A percentile compares a stretch with the other conserved stretches of the same genome.
Conservation (phyloP, 2,113 vertebrate species). For the Cyprinodon tularosa region DNA sequence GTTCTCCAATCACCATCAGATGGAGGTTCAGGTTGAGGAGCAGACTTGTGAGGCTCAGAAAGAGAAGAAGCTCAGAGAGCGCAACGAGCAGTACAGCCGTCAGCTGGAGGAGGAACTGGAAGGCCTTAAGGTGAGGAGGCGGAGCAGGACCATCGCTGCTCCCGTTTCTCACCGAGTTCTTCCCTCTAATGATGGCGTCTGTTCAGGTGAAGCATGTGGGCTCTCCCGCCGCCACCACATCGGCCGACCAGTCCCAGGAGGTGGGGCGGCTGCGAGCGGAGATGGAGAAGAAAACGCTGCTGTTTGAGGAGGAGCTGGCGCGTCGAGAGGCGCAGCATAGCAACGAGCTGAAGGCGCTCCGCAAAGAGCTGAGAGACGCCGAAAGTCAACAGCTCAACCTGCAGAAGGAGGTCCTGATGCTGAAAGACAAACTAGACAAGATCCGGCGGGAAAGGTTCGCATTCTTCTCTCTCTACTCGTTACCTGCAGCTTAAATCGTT, state of each 20-base stretch:
- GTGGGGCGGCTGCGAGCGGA: constrained; percentile 89
- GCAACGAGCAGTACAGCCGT: constrained; percentile 91
- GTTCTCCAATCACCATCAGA: constrained; percentile 67
- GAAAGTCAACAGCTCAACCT: constrained; percentile 94
- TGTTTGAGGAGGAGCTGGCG: constrained; percentile 90
- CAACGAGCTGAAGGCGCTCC: constrained; percentile 89
- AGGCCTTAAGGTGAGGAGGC: constrained; percentile 86
- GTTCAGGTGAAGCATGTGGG: constrained; percentile 88
- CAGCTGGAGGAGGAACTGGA: constrained; percentile 96
- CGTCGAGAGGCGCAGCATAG: constrained; percentile 89
- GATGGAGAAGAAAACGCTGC: constrained; percentile 91
- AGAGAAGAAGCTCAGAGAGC: constrained; percentile 93
- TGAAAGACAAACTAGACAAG: constrained; percentile 98
- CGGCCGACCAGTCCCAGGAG: constrained; percentile 91
- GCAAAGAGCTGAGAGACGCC: constrained; percentile 92
- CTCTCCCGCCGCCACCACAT: constrained; percentile 73
- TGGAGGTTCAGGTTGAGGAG: constrained; percentile 91
- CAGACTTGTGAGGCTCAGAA: constrained; percentile 89
- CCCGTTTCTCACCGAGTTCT: background rate
- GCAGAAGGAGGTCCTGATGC: constrained; percentile 95
- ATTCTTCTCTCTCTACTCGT: background rate
- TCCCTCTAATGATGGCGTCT: background rate
- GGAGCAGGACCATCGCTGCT: background rate
- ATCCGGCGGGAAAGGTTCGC: constrained; percentile 90
- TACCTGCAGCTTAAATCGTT: background rate